phyloP scores from a whole-genome alignment of 1,140 invertebrate genomes.

The Diachasma alloeum region DNA sequence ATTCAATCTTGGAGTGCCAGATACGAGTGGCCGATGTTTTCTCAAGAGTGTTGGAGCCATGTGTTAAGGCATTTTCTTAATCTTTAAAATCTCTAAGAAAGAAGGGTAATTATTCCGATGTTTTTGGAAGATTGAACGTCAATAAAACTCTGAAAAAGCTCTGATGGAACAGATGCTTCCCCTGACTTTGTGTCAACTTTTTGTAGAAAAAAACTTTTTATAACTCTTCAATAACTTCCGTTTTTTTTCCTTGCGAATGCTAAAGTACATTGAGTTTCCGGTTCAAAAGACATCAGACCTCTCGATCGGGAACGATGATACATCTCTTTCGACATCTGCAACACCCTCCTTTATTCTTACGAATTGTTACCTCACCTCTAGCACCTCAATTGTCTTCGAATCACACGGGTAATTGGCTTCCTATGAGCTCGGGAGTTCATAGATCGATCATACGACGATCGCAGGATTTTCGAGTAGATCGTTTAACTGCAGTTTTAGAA shows the following conservation, averaged over 20 bases:
- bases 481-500: slow-evolving; percentile 35
- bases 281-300: not conserved
- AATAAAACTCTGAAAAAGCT: not conserved
- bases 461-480: slow-evolving; percentile 23
- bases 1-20: slow-evolving; percentile 38
- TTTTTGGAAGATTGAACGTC: not conserved
- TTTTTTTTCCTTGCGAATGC: slow-evolving; percentile 18
- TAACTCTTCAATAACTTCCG: slow-evolving; percentile 10
- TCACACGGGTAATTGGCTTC: slow-evolving; percentile 63
- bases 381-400: slow-evolving; percentile 55
- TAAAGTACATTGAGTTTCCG: not conserved
- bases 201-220: not conserved
- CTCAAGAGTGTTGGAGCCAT: not conserved
- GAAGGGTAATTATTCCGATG: not conserved
- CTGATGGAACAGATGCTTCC: not conserved
- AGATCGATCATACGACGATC: slow-evolving; percentile 59
- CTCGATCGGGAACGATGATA: not conserved
- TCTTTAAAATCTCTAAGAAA: not conserved
- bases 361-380: not conserved
- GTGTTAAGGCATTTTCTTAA: not conserved
- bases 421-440: slow-evolving; percentile 50
- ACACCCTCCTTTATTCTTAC: not conserved
- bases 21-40: not conserved
- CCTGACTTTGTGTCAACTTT: not conserved
- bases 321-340: not conserved